A percentile compares a stretch with the other conserved stretches of the same genome.
Conservation (phyloP, 1,140 invertebrate genomes). For the Meloidogyne floridensis region DNA sequence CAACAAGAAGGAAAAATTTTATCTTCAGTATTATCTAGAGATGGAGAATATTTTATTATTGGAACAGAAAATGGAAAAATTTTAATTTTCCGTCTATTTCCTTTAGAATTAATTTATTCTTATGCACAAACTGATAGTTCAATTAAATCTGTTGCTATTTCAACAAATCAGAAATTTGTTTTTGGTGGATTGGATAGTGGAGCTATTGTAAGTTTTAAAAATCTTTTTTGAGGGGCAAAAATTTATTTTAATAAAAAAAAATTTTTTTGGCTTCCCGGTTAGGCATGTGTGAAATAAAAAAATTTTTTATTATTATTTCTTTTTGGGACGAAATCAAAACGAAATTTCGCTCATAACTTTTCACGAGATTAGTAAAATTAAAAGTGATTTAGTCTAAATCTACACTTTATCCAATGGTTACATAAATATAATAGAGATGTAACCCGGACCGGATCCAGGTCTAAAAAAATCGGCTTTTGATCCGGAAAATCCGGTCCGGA, state of each 20-base stretch:
- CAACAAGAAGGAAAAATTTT: slow-evolving; percentile 67
- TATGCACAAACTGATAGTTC: slow-evolving; percentile 74
- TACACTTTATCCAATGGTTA: no score
- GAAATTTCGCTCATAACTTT: no score
- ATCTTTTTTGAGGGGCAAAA: neutral
- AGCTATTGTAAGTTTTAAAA: slow-evolving; percentile 77
- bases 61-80: slow-evolving; percentile 94
- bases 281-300: no score
- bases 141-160: slow-evolving; percentile 55
- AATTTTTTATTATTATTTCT: no score
- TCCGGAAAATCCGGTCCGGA: no score
- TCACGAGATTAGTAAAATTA: no score
- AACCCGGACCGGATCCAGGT: no score
- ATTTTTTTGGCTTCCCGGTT: no score
- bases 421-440: no score
- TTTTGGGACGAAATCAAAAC: no score
- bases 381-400: no score
- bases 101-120: slow-evolving; percentile 90
- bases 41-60: slow-evolving; percentile 92
- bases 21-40: slow-evolving; percentile 89
- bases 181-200: slow-evolving; percentile 93
- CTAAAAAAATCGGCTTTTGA: no score
- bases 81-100: slow-evolving; percentile 96
- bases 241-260: neutral
- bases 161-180: slow-evolving; percentile 78